Base-by-base conservation (phyloP, 2,113 vertebrate genomes). In the Tragelaphus strepsiceros region DNA sequence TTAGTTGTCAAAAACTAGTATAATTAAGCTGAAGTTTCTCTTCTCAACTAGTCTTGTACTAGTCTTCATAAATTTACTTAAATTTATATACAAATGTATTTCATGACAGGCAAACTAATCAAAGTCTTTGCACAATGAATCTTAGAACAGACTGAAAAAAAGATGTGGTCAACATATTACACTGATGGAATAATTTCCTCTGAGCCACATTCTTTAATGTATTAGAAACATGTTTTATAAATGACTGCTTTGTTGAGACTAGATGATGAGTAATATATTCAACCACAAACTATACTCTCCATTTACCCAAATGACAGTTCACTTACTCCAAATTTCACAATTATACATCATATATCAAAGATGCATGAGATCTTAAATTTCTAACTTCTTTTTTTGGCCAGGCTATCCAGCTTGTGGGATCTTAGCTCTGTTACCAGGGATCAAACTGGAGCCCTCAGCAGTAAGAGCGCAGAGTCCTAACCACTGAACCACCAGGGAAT, bases 201-300 rank as follows among this genome's bases (percentile, higher is more conserved):
- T 77, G 49, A 82, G 15, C 10, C 16, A 59, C 2, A 62, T 32
- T 96, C 64, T 94, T 89, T 46, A 85, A 16, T 51, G 32, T 54
- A 83, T 24, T 83, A 35, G 49, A 95, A 97, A 90, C 12, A 54
- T 12, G 16, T 17, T 96, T 97, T 82, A 96, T 9, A 96, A 96
- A 84, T 24, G 30, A 43, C 51, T 87, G 24, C 7, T 93, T 19
- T 61, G 15, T 22, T 87, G 51, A 74, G 67, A 83, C 64, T 58
- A 67, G 14, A 67, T 61, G 21, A 96, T 11, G 3, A 77, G 5
- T 10, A 93, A 51, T 19, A 2, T 64, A 49, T 35, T 88, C 8
- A 83, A 30, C 13, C n/a, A 96, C 26, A 95, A 89, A 91, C 56
- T 90, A 43, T 35, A 93, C 19, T 83, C 26, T 51, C 12, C 58